phyloP scores from a whole-genome alignment of 1,140 invertebrate species.

The Harpegnathos saltator region DNA sequence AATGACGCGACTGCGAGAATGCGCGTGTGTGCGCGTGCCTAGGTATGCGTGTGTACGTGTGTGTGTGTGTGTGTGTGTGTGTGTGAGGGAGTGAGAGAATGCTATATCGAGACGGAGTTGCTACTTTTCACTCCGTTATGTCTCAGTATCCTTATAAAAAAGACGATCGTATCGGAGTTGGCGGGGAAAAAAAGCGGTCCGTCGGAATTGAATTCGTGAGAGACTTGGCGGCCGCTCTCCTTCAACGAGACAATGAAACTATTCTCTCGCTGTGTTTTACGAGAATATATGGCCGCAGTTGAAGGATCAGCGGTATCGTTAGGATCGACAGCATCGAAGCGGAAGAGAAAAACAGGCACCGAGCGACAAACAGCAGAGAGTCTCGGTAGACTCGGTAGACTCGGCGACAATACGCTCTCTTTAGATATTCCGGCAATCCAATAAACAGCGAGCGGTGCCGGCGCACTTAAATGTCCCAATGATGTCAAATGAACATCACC shows the following conservation, averaged over 20 bases:
- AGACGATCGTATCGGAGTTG: neutral
- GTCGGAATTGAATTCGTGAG: neutral
- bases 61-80: neutral
- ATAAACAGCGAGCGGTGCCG: slow-evolving; percentile 69
- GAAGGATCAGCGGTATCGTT: too few species aligned
- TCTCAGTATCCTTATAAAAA: slow-evolving; percentile 32
- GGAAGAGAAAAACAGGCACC: neutral
- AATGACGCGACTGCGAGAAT: slow-evolving; percentile 64
- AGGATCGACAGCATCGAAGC: too few species aligned
- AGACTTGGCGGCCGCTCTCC: neutral
- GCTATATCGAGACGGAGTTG: slow-evolving; percentile 69
- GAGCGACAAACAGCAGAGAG: neutral
- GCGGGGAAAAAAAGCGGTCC: neutral
- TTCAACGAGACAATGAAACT: neutral
- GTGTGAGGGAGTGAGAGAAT: slow-evolving; percentile 60
- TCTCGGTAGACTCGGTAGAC: slow-evolving; percentile 3
- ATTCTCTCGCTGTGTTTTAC: neutral
- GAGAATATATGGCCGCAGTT: neutral
- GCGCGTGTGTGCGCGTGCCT: slow-evolving; percentile 13
- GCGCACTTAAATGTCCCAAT: slow-evolving; percentile 78
- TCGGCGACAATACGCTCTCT: slow-evolving; percentile 1
- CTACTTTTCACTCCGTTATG: slow-evolving; percentile 56
- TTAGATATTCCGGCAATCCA: slow-evolving; percentile 79
- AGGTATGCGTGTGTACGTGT: neutral
- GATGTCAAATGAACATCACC: slow-evolving; percentile 84